Evolutionary conservation across 2,113 vertebrate species (phyloP).

Genomic region (Pachycephala philippinensis): DNA sequence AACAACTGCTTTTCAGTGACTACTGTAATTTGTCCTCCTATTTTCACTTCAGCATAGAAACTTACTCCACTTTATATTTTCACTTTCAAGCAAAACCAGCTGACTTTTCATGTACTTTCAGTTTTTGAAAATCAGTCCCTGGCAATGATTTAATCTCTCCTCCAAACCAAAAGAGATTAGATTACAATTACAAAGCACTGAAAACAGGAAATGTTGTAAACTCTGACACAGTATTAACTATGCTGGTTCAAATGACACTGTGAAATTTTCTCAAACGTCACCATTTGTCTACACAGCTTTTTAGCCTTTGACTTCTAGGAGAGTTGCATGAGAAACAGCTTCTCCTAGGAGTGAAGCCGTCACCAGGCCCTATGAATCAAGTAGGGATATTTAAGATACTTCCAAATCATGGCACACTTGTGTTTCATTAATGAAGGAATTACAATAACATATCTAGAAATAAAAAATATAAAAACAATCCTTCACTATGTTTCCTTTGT

Average conservation of each 20-base stretch:
- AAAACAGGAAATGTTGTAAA: conserved; percentile 55
- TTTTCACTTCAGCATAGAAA: conserved; percentile 2
- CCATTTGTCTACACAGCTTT: background rate
- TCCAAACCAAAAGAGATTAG: conserved; percentile 34
- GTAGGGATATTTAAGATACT: background rate
- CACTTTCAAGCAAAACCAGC: conserved; percentile 21
- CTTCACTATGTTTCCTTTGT: background rate
- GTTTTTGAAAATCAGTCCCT: background rate
- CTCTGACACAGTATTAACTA: conserved; percentile 22
- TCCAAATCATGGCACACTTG: background rate
- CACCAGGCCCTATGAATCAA: background rate
- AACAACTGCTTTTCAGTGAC: background rate
- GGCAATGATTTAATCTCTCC: conserved; percentile 16
- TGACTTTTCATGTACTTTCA: background rate
- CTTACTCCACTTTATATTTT: background rate
- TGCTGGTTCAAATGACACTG: background rate
- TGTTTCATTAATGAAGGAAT: background rate
- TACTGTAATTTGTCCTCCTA: background rate
- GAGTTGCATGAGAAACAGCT: background rate
- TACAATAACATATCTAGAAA: background rate
- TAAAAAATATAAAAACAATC: background rate
- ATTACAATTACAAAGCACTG: conserved; percentile 30
- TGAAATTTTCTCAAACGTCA: background rate
- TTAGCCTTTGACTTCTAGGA: background rate
- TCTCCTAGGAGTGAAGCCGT: background rate